Percentiles rank a stretch among this genome's conserved stretches.
These are phyloP conservation scores for Arion vulgaris DNA, from an alignment of 1,140 invertebrate genomes.

Conservation along the genomic window DNA sequence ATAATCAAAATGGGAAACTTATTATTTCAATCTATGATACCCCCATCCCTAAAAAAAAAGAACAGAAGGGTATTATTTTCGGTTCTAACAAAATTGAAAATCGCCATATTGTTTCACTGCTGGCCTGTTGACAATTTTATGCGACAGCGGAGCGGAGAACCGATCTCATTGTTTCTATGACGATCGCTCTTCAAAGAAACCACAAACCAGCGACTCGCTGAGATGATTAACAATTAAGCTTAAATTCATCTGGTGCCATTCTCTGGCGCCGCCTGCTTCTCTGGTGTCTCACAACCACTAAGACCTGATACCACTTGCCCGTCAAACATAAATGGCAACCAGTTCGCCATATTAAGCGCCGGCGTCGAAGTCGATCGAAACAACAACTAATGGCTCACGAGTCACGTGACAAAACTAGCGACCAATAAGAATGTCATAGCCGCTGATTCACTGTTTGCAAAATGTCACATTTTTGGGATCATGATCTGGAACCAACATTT, in stretches of 20 bases:
- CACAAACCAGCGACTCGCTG: neutral
- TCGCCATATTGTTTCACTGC: conserved; percentile 4
- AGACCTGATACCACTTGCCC: neutral
- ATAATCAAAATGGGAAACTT: neutral
- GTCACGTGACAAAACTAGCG: neutral
- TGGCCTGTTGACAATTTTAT: neutral
- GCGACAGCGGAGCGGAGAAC: neutral
- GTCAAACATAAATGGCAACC: neutral
- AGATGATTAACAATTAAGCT: conserved; percentile 14
- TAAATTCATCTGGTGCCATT: conserved; percentile 8
- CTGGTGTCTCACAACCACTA: neutral
- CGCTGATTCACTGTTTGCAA: neutral
- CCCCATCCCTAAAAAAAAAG: neutral
- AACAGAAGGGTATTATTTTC: neutral
- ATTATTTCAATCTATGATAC: neutral
- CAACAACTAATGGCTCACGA: neutral
- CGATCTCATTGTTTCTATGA: neutral
- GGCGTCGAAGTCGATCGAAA: neutral
- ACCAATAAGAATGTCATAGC: neutral
- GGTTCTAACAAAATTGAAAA: neutral
- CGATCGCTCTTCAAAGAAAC: neutral
- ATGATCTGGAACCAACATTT: neutral
- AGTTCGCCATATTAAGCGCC: neutral
- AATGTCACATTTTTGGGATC: neutral
- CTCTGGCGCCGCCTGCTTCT: neutral